phyloP scores from a whole-genome alignment of 2,888 invertebrate genomes.

The Vanessa cardui region DNA sequence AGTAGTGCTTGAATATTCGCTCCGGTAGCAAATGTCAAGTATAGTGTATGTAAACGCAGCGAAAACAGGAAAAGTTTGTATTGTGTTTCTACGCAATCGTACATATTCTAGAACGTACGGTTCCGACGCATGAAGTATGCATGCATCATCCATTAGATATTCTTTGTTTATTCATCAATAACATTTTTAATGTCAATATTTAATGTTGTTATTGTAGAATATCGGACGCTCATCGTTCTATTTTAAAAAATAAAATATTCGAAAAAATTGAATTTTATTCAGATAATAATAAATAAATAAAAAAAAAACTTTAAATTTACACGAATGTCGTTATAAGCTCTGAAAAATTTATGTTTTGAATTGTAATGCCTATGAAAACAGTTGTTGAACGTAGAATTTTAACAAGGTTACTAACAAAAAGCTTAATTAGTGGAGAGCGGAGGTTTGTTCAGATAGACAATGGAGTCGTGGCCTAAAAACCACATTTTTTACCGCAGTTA shows the following conservation, averaged over 20 bases:
- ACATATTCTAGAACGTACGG: not conserved
- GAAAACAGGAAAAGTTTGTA: slow-evolving; percentile 23
- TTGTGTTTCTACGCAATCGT: slow-evolving; percentile 13
- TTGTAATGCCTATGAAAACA: slow-evolving; percentile 24
- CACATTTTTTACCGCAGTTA: slow-evolving; percentile 34
- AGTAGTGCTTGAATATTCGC: slow-evolving; percentile 39
- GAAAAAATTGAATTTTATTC: no score
- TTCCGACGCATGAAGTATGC: no score
- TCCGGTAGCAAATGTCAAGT: slow-evolving; percentile 40
- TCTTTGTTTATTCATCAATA: no score
- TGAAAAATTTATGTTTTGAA: slow-evolving; percentile 12
- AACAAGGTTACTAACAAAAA: slow-evolving; percentile 44
- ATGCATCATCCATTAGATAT: no score
- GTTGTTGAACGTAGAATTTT: slow-evolving; percentile 39
- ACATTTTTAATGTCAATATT: no score
- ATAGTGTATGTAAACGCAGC: slow-evolving; percentile 31
- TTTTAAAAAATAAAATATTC: no score
- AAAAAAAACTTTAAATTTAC: slow-evolving; percentile 1
- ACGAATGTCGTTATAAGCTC: slow-evolving; percentile 1
- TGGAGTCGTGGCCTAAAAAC: slow-evolving; percentile 36
- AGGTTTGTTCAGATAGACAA: slow-evolving; percentile 39
- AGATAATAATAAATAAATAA: not conserved
- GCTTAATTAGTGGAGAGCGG: slow-evolving; percentile 41
- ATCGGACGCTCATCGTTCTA: no score
- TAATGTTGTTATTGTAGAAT: no score